phyloP scores from a whole-genome alignment of 2,113 vertebrate genomes.

The Theropithecus gelada region DNA sequence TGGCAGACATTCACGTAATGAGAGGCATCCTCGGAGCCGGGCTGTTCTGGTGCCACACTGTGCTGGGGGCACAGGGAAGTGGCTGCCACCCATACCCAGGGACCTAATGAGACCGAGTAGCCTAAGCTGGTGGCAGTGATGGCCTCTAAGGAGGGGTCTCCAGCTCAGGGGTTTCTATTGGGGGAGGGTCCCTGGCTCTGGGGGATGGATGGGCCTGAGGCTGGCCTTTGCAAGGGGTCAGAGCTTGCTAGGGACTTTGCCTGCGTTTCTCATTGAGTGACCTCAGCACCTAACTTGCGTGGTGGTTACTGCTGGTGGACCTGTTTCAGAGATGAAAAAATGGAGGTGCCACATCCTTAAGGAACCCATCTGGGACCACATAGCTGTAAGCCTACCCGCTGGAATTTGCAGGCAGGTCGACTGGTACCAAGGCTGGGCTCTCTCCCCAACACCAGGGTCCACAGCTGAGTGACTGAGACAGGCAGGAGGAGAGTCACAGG shows the following conservation, averaged over 20 bases:
- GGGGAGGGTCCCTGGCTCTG: neutral
- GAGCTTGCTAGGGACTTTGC: neutral
- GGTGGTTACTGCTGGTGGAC: neutral
- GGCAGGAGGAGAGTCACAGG: neutral
- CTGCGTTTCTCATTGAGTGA: neutral
- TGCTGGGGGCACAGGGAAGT: slow-evolving; percentile 51
- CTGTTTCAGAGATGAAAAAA: neutral
- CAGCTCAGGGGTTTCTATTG: neutral
- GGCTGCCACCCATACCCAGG: slow-evolving; percentile 38
- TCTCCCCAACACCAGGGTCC: rapidly evolving
- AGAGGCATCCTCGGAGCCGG: slow-evolving; percentile 49
- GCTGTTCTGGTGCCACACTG: neutral
- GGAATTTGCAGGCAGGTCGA: neutral
- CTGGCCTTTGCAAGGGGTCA: neutral
- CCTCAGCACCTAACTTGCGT: rapidly evolving
- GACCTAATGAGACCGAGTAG: slow-evolving; percentile 56
- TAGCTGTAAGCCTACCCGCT: neutral
- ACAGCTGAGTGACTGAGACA: neutral
- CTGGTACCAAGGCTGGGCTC: neutral
- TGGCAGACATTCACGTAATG: slow-evolving; percentile 67
- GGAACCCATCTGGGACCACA: neutral
- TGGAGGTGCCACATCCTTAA: neutral
- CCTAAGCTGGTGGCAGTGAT: slow-evolving; percentile 70
- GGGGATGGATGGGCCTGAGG: neutral
- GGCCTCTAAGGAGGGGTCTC: slow-evolving; percentile 62